These are phyloP conservation scores for Morinoia aosen DNA, from an alignment of 2,888 invertebrate genomes.

Conservation along the genomic window DNA sequence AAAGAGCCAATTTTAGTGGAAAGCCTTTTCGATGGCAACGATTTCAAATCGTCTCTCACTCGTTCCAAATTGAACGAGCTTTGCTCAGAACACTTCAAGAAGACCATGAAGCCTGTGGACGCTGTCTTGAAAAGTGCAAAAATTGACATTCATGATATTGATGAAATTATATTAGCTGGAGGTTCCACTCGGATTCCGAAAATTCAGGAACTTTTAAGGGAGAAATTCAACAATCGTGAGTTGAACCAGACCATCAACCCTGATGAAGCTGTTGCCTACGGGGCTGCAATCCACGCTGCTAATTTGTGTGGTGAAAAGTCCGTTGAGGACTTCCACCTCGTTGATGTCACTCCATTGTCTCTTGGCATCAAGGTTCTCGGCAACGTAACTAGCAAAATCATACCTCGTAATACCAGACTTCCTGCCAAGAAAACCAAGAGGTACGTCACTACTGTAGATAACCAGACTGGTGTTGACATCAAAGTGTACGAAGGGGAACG, in stretches of 20 bases:
- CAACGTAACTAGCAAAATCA: no score
- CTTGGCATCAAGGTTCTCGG: no score
- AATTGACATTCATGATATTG: not conserved
- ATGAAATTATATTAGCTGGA: slow-evolving; percentile 27
- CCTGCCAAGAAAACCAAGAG: not conserved
- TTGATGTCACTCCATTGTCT: no score
- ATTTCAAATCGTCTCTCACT: slow-evolving; percentile 8
- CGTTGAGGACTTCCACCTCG: no score
- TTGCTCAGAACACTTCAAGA: slow-evolving; percentile 32
- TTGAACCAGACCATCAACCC: not conserved
- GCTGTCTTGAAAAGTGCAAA: not conserved
- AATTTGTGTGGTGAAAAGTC: no score
- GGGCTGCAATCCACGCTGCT: no score
- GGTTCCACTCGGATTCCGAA: slow-evolving; percentile 10
- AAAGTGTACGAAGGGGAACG: slow-evolving; percentile 49
- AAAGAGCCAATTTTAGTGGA: slow-evolving; percentile 16
- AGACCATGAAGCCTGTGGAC: slow-evolving; percentile 21
- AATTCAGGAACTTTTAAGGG: not conserved
- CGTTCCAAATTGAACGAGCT: not conserved
- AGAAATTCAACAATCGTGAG: not conserved
- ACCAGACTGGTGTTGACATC: slow-evolving; percentile 50
- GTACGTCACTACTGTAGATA: not conserved
- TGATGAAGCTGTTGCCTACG: no score
- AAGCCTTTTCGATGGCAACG: not conserved
- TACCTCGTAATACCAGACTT: not conserved